Percentiles rank a stretch among this genome's conserved stretches.
phyloP scores from a whole-genome alignment of 2,113 vertebrate species.

The Dromas ardeola region DNA sequence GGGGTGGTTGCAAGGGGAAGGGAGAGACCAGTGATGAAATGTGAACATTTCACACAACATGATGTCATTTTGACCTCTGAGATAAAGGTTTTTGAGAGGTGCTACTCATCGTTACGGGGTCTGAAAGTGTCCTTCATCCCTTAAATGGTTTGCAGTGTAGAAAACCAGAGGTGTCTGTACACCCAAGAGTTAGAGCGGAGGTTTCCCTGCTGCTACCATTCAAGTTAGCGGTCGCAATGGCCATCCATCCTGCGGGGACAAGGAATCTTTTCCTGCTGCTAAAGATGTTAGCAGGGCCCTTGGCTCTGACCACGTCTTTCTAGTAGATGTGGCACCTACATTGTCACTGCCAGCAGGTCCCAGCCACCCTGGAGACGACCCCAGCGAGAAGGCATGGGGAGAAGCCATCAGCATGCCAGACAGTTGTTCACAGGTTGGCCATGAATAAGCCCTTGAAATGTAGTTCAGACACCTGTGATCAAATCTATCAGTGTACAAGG shows the following conservation, averaged over 20 bases:
- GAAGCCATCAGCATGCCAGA: background rate
- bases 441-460: background rate
- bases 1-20: background rate
- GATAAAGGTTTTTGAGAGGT: background rate
- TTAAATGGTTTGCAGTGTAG: background rate
- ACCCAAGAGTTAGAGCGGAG: background rate
- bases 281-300: accelerated
- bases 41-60: background rate
- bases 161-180: background rate
- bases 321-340: background rate
- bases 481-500: background rate
- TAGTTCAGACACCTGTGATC: background rate
- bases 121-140: background rate
- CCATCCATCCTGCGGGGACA: background rate
- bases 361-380: accelerated
- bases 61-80: background rate
- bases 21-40: background rate
- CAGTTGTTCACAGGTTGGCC: background rate
- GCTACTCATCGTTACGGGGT: background rate
- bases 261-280: background rate
- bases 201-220: background rate
- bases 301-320: background rate
- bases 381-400: accelerated
- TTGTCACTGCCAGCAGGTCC: background rate
- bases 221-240: background rate